These are phyloP conservation scores for Nyctibius bracteatus DNA, from an alignment of 2,113 vertebrate genomes.

Conservation along the genomic window DNA sequence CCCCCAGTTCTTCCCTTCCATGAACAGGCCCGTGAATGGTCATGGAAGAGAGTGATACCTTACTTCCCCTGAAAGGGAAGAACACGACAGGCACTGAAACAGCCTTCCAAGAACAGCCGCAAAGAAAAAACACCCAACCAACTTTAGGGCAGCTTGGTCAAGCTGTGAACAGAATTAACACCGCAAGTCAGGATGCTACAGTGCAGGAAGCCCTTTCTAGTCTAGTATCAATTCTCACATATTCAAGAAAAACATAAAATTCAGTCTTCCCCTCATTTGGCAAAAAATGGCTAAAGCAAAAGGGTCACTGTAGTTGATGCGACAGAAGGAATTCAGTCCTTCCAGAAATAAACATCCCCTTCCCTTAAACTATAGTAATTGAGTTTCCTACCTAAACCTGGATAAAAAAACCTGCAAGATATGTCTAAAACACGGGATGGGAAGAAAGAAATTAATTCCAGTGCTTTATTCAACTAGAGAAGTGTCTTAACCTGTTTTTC, in stretches of 20 bases:
- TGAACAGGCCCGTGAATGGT: accelerated
- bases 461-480: neutral
- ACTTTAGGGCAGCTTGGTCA: neutral
- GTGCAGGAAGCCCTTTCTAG: neutral
- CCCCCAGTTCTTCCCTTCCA: neutral
- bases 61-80: accelerated
- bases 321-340: neutral
- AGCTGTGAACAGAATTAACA: accelerated
- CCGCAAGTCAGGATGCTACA: neutral
- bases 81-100: neutral
- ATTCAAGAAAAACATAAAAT: neutral
- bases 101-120: neutral
- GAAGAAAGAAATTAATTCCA: neutral
- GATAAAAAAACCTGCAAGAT: neutral
- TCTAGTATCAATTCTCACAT: accelerated
- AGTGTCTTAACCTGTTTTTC: neutral
- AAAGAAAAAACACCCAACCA: neutral
- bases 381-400: neutral
- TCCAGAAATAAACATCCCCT: neutral
- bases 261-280: neutral
- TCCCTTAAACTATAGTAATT: accelerated
- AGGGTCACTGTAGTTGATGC: neutral
- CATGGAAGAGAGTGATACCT: neutral
- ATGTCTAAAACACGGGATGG: accelerated
- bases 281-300: neutral